Evolutionary conservation across 1,140 invertebrate species (phyloP), one percentile per base, ranked within the genome.

Genomic region (Cotesia chilonis): DNA sequence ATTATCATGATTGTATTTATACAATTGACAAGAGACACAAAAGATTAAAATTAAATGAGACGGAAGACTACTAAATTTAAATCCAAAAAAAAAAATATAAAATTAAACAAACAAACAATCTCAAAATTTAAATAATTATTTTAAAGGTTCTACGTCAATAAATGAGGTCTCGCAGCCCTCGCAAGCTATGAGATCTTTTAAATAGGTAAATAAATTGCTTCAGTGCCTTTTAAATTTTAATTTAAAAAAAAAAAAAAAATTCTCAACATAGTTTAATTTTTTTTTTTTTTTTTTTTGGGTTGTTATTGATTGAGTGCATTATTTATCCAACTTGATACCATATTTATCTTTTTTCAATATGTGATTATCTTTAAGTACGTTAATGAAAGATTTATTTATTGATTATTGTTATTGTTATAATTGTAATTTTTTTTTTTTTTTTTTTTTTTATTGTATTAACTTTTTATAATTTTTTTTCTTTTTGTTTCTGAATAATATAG

Each of bases 361-460:
- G 28, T 20, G 5, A 20, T 17, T 28, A 59, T 17, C 57, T 17
- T 59, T 20, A 59, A 59, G 20, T 59, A 59, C 57, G 28, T 59
- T 55, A 55, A 14, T 55, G 5, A 55, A 59, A 59, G 17, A 20
- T 59, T 20, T 28, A 20, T 59, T 20, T 28, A 55, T 55, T 55
- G 52, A 59, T 59, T 59, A 59, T 59, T 59, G n/a, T 59, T 7
- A 55, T 4, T 10, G n/a, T n/a, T 55, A 55, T 55, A 17, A 17
- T 55, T 55, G 10, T 55, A 55, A 10, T 10, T 55, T 3, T n/a
- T 14, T n/a, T 55, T n/a, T 55, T 55, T 14, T 55, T 0, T 55
- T 14, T 5, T 55, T 10, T 28, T 20, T 60, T 6, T 14, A 14
- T 60, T 10, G 28, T 60, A 10, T 10, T 60, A 20, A 28, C 5